A percentile compares a stretch with the other conserved stretches of the same genome.
Conservation (phyloP, 2,888 invertebrate genomes). For the Macrophya alboannulata region DNA sequence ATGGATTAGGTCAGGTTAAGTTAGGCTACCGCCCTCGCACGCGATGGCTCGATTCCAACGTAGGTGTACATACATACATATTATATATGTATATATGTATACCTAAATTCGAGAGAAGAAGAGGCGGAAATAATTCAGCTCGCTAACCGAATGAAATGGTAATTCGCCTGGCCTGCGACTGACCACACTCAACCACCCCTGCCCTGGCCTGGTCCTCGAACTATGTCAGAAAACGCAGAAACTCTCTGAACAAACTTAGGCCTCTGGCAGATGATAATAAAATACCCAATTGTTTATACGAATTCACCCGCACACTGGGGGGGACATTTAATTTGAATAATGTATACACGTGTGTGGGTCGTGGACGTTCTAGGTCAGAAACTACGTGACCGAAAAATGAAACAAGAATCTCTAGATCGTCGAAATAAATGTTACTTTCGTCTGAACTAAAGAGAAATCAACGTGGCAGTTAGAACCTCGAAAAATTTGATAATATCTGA, state of each 20-base stretch:
- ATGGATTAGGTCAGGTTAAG: constrained; percentile 8
- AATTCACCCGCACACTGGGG: not conserved
- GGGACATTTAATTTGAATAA: not conserved
- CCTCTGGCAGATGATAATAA: constrained; percentile 9
- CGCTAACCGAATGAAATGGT: constrained; percentile 71
- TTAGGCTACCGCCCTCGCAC: constrained; percentile 23
- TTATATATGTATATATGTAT: not conserved
- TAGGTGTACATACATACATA: not conserved
- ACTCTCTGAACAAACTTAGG: not conserved
- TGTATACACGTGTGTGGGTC: not conserved
- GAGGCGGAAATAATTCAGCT: constrained; percentile 72
- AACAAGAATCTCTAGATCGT: not conserved
- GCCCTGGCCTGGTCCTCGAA: constrained; percentile 11
- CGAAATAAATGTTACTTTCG: not conserved
- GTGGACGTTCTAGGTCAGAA: not conserved
- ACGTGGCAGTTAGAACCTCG: not conserved
- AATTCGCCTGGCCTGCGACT: constrained; percentile 69
- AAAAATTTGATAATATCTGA: not conserved
- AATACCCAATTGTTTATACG: constrained; percentile 5
- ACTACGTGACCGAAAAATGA: not conserved
- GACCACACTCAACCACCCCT: constrained; percentile 63
- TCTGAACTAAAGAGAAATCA: not conserved
- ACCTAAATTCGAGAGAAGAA: not conserved
- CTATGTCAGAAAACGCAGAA: constrained; percentile 29
- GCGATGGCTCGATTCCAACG: constrained; percentile 43